Conservation (phyloP, 2,113 vertebrate species). For the Octodon degus region DNA sequence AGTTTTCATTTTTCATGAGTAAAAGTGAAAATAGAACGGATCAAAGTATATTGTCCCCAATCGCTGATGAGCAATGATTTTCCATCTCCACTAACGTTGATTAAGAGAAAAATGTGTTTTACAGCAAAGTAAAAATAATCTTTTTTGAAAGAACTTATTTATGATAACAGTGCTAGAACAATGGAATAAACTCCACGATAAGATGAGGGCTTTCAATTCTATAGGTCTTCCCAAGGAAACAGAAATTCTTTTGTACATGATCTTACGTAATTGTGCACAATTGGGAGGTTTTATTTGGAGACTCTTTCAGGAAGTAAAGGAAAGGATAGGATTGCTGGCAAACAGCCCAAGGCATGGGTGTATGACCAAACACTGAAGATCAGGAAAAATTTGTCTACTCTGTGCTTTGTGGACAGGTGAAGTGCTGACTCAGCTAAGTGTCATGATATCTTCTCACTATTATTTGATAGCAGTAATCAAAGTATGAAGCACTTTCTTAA, state of each 20-base stretch:
- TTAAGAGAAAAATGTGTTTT: slow-evolving; percentile 62
- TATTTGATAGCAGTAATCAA: background rate
- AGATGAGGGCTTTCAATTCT: background rate
- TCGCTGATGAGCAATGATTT: slow-evolving; percentile 53
- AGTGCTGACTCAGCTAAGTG: background rate
- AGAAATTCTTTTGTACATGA: background rate
- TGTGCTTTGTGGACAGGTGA: background rate
- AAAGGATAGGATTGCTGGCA: background rate
- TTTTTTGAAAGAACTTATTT: slow-evolving; percentile 9
- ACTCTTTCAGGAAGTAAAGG: background rate
- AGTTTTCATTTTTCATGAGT: slow-evolving; percentile 64
- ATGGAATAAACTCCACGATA: slow-evolving; percentile 16
- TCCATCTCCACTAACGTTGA: slow-evolving; percentile 52
- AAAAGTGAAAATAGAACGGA: slow-evolving; percentile 72
- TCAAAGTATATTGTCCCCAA: slow-evolving; percentile 59
- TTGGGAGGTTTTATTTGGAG: background rate
- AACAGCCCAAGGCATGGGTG: no score
- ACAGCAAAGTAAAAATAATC: slow-evolving; percentile 21
- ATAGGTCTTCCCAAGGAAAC: background rate
- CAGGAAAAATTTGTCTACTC: slow-evolving; percentile 1
- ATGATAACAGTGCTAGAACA: background rate
- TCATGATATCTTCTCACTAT: background rate
- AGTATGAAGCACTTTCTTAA: background rate
- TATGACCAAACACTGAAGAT: background rate
- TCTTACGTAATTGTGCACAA: background rate